Conservation (phyloP, 2,797 vertebrate genomes). For the Pitangus sulphuratus region DNA sequence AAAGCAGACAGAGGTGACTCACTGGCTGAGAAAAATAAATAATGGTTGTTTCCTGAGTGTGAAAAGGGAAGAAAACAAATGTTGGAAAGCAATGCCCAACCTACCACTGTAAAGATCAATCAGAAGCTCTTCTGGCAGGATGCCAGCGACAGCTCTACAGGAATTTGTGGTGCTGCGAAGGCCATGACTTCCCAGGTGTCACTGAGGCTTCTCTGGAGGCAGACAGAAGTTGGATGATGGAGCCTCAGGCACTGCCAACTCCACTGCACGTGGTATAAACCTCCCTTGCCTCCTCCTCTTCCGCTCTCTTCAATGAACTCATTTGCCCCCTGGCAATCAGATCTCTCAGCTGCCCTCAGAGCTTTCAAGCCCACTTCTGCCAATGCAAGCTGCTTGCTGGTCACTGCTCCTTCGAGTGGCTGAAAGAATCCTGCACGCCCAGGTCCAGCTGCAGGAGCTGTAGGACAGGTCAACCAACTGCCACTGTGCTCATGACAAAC, state of each 20-base stretch:
- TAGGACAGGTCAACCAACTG: neutral
- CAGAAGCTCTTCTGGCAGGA: neutral
- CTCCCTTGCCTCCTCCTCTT: neutral
- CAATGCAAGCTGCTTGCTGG: neutral
- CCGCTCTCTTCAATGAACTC: neutral
- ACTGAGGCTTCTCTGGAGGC: accelerated
- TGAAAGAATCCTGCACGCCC: accelerated
- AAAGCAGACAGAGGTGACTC: neutral
- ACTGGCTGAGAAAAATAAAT: neutral
- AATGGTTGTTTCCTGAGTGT: neutral
- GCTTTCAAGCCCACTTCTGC: neutral
- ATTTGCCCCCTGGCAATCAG: neutral
- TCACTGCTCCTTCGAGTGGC: accelerated
- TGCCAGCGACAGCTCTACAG: accelerated
- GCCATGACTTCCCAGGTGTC: accelerated
- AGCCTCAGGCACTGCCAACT: neutral
- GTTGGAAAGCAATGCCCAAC: neutral
- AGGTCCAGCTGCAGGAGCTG: neutral
- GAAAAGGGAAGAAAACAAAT: neutral
- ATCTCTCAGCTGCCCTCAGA: neutral
- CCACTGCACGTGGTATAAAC: neutral
- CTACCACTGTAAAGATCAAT: neutral
- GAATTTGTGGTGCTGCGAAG: accelerated
- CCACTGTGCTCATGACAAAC: accelerated
- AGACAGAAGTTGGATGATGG: neutral